Percentiles rank a stretch among this genome's conserved stretches.
Evolutionary conservation across 2,888 invertebrate species (phyloP).

Genomic region (Erebia ligea): DNA sequence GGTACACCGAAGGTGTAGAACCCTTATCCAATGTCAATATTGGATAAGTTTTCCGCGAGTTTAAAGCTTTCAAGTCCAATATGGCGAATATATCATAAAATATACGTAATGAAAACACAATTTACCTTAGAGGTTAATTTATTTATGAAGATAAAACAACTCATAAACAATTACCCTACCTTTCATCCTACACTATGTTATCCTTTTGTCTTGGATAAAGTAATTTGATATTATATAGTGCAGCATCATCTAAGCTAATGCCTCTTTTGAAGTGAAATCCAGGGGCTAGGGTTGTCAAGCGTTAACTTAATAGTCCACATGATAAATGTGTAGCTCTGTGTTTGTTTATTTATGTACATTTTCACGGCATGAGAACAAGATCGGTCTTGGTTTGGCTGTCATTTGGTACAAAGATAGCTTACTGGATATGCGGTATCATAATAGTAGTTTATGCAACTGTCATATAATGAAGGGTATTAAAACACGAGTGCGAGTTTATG

Average conservation of each 20-base stretch:
- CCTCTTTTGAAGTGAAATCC: conserved; percentile 21
- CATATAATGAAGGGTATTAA: too few species aligned
- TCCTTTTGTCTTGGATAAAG: conserved; percentile 14
- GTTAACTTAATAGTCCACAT: background rate
- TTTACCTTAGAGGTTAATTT: background rate
- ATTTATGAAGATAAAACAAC: background rate
- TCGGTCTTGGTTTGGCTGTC: too few species aligned
- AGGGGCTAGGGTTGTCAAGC: conserved; percentile 12
- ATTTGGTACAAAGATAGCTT: too few species aligned
- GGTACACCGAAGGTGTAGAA: too few species aligned
- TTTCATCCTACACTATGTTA: conserved; percentile 4
- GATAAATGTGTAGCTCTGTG: background rate
- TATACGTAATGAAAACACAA: background rate
- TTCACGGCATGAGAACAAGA: too few species aligned
- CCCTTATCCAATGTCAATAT: too few species aligned
- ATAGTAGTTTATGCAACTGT: too few species aligned
- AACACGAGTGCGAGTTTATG: too few species aligned
- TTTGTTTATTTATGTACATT: background rate
- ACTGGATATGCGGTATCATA: too few species aligned
- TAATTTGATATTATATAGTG: conserved; percentile 13
- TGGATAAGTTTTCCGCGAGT: too few species aligned
- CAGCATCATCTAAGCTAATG: conserved; percentile 12
- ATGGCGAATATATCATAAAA: too few species aligned
- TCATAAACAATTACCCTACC: conserved; percentile 6
- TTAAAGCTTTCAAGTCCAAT: too few species aligned